phyloP scores from a whole-genome alignment of 2,113 vertebrate species.

The Mustela nigripes region DNA sequence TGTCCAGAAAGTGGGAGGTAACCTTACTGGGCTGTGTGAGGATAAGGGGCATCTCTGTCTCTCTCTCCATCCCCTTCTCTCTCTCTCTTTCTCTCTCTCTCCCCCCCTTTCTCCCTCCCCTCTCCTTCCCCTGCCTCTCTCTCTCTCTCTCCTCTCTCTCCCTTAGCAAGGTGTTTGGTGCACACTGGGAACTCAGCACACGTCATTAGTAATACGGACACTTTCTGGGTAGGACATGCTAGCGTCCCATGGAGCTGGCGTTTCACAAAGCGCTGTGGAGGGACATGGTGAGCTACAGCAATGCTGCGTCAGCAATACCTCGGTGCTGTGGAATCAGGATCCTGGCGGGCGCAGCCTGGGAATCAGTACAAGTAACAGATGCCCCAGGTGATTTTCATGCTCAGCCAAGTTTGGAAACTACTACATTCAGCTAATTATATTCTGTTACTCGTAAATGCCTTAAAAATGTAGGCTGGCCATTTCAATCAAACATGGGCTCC shows the following conservation, averaged over 20 bases:
- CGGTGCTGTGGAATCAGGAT: neutral
- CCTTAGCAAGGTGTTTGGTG: neutral
- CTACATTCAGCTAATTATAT: conserved; percentile 52
- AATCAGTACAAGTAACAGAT: neutral
- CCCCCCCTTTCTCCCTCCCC: no score
- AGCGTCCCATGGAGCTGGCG: neutral
- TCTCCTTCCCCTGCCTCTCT: neutral
- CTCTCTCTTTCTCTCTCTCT: no score
- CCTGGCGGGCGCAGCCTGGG: neutral
- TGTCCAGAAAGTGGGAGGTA: neutral
- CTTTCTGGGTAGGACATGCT: neutral
- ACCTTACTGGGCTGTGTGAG: neutral
- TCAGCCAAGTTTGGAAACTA: conserved; percentile 28
- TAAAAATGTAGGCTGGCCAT: conserved; percentile 40
- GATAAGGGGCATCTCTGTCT: neutral
- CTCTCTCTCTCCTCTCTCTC: neutral
- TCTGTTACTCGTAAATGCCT: conserved; percentile 39
- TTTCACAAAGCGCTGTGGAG: neutral
- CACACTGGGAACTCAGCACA: neutral
- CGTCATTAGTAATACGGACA: neutral
- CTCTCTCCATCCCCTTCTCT: neutral
- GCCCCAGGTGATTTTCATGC: neutral
- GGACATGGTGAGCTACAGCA: neutral
- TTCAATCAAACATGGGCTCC: conserved; percentile 12
- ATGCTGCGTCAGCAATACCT: neutral